Percentiles rank a stretch among this genome's conserved stretches.
Evolutionary conservation across 2,888 invertebrate species (phyloP).

Genomic region (Hemicrepidius hirtus): DNA sequence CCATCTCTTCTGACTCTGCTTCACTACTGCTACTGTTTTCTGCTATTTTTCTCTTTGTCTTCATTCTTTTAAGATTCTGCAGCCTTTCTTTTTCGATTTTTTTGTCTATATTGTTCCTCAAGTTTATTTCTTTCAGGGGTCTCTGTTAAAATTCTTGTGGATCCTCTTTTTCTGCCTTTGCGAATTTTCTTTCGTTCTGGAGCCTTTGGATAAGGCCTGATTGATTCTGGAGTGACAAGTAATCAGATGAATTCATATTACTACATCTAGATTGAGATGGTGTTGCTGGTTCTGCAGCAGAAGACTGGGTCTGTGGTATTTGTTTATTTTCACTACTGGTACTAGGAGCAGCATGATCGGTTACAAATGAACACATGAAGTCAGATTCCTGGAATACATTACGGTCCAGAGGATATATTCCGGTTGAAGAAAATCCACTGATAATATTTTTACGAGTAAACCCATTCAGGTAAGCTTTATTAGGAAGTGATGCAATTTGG

Average conservation of each 20-base stretch:
- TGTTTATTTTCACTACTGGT: constrained; percentile 1
- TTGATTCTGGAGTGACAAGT: constrained; percentile 13
- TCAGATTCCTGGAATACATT: too few species aligned
- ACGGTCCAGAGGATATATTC: too few species aligned
- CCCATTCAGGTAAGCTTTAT: constrained; percentile 20
- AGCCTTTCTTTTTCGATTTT: background rate
- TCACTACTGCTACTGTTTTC: constrained; percentile 6
- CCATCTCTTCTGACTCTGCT: background rate
- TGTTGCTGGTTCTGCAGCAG: background rate
- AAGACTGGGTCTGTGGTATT: background rate
- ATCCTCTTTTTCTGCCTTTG: constrained; percentile 8
- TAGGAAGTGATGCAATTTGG: too few species aligned
- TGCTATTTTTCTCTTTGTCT: background rate
- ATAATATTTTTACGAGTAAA: too few species aligned
- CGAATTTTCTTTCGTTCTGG: constrained; percentile 3
- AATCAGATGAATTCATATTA: background rate
- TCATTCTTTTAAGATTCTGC: background rate
- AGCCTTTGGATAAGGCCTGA: constrained; percentile 13
- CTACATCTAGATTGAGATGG: background rate
- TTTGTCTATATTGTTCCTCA: background rate
- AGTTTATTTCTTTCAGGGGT: constrained; percentile 12
- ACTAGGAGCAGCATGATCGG: background rate
- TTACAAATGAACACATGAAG: constrained; percentile 14
- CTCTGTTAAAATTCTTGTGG: background rate
- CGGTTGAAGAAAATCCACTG: too few species aligned